These are phyloP conservation scores for Dromius quadrimaculatus DNA, from an alignment of 2,888 invertebrate species.

Conservation along the genomic window DNA sequence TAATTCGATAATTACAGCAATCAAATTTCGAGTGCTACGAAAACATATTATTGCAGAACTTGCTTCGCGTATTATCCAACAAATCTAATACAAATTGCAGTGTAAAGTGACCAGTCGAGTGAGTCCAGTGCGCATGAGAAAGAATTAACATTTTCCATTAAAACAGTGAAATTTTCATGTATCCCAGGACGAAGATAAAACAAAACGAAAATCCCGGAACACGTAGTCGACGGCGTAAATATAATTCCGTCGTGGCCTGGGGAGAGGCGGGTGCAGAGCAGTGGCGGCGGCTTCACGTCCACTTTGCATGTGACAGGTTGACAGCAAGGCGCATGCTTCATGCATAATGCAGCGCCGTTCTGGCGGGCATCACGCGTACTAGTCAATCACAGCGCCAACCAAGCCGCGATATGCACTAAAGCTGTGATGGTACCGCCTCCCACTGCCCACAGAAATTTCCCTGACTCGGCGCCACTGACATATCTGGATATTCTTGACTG, in stretches of 20 bases:
- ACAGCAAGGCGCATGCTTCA: conserved; percentile 54
- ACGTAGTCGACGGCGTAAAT: conserved; percentile 38
- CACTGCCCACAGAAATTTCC: neutral
- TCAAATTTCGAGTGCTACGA: neutral
- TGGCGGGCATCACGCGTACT: conserved; percentile 53
- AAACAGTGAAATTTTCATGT: conserved; percentile 38
- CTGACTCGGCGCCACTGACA: conserved; percentile 24
- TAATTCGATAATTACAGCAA: neutral
- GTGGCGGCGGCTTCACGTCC: conserved; percentile 44
- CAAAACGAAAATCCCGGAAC: conserved; percentile 43
- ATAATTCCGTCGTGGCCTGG: conserved; percentile 43
- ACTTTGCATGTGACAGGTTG: conserved; percentile 53
- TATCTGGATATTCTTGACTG: neutral
- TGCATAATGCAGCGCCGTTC: conserved; percentile 46
- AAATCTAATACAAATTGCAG: conserved; percentile 18
- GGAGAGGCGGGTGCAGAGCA: conserved; percentile 20
- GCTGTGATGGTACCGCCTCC: neutral
- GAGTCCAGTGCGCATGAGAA: conserved; percentile 26
- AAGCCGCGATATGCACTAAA: conserved; percentile 26
- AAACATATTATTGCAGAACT: neutral
- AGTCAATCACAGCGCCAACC: conserved; percentile 51
- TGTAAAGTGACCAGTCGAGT: conserved; percentile 10
- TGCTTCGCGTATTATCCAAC: neutral
- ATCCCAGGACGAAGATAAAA: conserved; percentile 46
- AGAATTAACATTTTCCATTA: conserved; percentile 49